Evolutionary conservation across 2,113 vertebrate genomes (phyloP).

Genomic region (Poeciliopsis prolifica): DNA sequence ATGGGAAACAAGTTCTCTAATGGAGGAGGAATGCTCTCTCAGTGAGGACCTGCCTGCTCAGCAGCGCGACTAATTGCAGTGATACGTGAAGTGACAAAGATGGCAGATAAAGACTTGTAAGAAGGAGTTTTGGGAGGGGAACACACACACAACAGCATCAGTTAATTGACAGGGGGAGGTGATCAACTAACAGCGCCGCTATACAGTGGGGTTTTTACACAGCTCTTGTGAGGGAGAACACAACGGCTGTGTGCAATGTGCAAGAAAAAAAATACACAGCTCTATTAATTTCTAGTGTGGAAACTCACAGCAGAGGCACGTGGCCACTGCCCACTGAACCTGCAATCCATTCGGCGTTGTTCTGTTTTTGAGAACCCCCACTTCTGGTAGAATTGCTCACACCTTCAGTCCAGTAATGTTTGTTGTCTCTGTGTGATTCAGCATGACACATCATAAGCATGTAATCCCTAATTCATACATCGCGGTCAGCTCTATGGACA

Average conservation of each 20-base stretch:
- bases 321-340: neutral
- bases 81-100: conserved; percentile 58
- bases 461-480: neutral
- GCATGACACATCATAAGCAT: neutral
- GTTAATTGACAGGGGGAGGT: neutral
- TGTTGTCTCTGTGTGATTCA: neutral
- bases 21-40: conserved; percentile 44
- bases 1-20: conserved; percentile 39
- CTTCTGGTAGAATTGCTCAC: neutral
- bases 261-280: neutral
- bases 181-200: neutral
- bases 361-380: neutral
- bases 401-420: neutral
- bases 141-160: neutral
- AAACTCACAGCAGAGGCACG: neutral
- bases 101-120: conserved; percentile 19
- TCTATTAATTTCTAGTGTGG: neutral
- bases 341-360: neutral
- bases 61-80: conserved; percentile 70
- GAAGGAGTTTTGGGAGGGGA: conserved; percentile 35
- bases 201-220: neutral
- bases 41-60: conserved; percentile 53
- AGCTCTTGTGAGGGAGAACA: neutral
- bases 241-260: neutral
- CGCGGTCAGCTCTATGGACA: neutral